Conservation (phyloP, 2,888 invertebrate species). For the Aspidiotus rigidus region DNA sequence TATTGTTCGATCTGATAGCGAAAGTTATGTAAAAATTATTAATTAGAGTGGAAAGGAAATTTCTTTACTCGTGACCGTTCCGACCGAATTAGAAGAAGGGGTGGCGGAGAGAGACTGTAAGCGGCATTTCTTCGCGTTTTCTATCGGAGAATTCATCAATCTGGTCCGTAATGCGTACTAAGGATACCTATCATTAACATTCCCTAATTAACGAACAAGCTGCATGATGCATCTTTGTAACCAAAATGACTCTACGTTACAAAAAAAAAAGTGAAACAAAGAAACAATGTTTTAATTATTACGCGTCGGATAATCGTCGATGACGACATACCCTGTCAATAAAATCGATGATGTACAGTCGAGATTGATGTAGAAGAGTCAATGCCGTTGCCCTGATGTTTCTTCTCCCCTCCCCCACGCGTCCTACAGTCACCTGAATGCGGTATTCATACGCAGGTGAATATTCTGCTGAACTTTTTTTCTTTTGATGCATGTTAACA, state of each 20-base stretch:
- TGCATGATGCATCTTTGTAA: too few relatives aligned
- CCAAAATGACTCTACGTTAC: background rate
- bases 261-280: background rate
- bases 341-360: background rate
- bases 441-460: background rate
- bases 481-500: background rate
- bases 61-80: too few relatives aligned
- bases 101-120: too few relatives aligned
- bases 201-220: too few relatives aligned
- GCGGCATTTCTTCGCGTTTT: too few relatives aligned
- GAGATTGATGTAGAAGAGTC: background rate
- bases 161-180: too few relatives aligned
- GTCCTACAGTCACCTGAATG: background rate
- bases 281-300: background rate
- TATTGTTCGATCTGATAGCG: too few relatives aligned
- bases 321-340: background rate
- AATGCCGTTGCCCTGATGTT: conserved; percentile 1
- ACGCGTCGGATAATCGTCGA: background rate
- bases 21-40: too few relatives aligned
- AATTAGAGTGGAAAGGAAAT: too few relatives aligned
- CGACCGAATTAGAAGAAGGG: too few relatives aligned
- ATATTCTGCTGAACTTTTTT: background rate
- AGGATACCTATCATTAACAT: too few relatives aligned
- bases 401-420: background rate
- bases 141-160: too few relatives aligned